Conservation (phyloP, 1,140 invertebrate species). For the Drosophila sucinea region DNA sequence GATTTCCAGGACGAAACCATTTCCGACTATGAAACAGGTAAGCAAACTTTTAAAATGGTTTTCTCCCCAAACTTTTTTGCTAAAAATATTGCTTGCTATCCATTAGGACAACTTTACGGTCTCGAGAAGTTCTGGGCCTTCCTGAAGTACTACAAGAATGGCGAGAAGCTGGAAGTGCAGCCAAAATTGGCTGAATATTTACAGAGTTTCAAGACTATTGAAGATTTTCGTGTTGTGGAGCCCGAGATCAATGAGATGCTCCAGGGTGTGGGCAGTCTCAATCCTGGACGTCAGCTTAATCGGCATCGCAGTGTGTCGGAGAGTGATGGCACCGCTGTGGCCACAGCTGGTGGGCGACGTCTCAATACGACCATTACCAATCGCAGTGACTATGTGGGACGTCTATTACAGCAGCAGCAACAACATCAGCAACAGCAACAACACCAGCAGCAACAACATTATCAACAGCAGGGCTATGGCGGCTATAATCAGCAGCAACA, state of each 20-base stretch:
- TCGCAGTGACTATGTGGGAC: slow-evolving; percentile 80
- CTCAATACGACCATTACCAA: slow-evolving; percentile 81
- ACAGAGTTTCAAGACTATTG: slow-evolving; percentile 95
- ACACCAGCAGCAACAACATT: slow-evolving; percentile 61
- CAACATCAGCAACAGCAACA: slow-evolving; percentile 73
- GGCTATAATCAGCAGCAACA: slow-evolving; percentile 60
- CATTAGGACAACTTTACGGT: slow-evolving; percentile 96
- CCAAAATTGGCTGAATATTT: slow-evolving; percentile 91
- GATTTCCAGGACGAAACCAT: slow-evolving; percentile 98
- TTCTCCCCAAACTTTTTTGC: background rate
- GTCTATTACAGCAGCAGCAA: slow-evolving; percentile 71
- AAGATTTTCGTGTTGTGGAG: slow-evolving; percentile 95
- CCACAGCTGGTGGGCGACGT: slow-evolving; percentile 64
- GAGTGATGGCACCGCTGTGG: slow-evolving; percentile 82
- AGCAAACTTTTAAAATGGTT: slow-evolving; percentile 69
- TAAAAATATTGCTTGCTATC: background rate
- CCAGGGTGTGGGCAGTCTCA: slow-evolving; percentile 83
- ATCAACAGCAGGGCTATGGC: slow-evolving; percentile 54
- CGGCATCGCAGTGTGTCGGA: slow-evolving; percentile 87
- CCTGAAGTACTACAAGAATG: slow-evolving; percentile 95
- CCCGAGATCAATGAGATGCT: slow-evolving; percentile 86
- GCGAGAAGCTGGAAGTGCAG: slow-evolving; percentile 90
- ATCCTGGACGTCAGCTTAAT: slow-evolving; percentile 83
- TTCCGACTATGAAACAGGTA: slow-evolving; percentile 94
- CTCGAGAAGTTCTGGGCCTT: slow-evolving; percentile 99